These are phyloP conservation scores for Zaprionus bogoriensis DNA, from an alignment of 2,888 invertebrate genomes.

Conservation along the genomic window DNA sequence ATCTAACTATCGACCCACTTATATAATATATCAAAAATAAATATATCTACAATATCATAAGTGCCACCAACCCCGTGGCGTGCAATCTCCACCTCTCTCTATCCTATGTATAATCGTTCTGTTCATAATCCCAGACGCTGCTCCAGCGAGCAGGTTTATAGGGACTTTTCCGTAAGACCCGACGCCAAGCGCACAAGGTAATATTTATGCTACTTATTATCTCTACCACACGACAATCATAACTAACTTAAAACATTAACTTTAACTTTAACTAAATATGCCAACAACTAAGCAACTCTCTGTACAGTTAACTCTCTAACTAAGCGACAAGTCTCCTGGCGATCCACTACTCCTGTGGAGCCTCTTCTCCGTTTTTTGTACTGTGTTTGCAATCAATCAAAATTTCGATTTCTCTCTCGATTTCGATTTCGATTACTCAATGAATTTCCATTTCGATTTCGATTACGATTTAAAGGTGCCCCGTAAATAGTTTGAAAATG, in stretches of 20 bases:
- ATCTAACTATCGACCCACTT: not conserved
- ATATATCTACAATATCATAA: conserved; percentile 24
- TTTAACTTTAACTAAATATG: conserved; percentile 10
- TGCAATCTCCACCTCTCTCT: conserved; percentile 33
- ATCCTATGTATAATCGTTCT: conserved; percentile 37
- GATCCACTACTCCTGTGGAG: conserved; percentile 42
- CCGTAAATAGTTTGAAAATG: conserved; percentile 28
- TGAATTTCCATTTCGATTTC: conserved; percentile 17
- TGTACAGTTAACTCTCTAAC: not conserved
- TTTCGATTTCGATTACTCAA: not conserved
- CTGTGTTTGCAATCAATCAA: conserved; percentile 37
- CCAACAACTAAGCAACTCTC: not conserved
- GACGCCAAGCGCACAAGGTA: conserved; percentile 57
- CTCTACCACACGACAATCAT: conserved; percentile 18
- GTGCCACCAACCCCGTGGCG: conserved; percentile 8
- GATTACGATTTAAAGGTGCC: conserved; percentile 20
- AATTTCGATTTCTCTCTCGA: conserved; percentile 26
- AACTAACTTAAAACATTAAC: conserved; percentile 1
- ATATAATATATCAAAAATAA: conserved; percentile 2
- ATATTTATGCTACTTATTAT: conserved; percentile 58
- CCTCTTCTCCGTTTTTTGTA: conserved; percentile 30
- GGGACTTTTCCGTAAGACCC: conserved; percentile 35
- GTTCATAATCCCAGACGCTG: conserved; percentile 31
- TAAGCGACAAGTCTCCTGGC: conserved; percentile 20
- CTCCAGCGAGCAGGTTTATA: conserved; percentile 23